Percentiles rank a stretch among this genome's conserved stretches.
phyloP scores from a whole-genome alignment of 2,797 vertebrate species.

The Chaetodon trifasciatus region DNA sequence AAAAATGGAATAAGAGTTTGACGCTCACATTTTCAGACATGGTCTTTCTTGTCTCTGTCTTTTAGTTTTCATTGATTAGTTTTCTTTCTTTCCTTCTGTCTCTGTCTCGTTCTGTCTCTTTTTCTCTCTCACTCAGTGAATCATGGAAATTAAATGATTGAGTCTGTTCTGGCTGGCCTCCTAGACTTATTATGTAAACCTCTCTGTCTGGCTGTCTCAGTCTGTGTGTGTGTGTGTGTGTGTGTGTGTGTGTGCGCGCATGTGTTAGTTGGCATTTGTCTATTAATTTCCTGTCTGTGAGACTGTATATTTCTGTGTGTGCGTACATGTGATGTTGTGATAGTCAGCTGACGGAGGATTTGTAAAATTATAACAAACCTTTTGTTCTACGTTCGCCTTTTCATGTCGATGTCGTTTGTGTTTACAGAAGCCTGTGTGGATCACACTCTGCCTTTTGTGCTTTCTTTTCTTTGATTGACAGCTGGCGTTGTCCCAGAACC shows the following conservation, averaged over 20 bases:
- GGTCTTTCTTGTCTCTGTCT: slow-evolving; percentile 13
- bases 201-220: slow-evolving; percentile 71
- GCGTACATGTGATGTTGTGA: slow-evolving; percentile 5
- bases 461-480: slow-evolving; percentile 46
- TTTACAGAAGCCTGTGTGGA: slow-evolving; percentile 18
- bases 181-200: slow-evolving; percentile 81
- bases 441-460: slow-evolving; percentile 40
- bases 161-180: slow-evolving; percentile 69
- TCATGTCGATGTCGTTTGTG: background rate
- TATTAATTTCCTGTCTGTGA: slow-evolving; percentile 43
- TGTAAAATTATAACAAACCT: background rate
- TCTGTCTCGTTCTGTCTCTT: slow-evolving; percentile 1
- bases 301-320: slow-evolving; percentile 20
- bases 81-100: slow-evolving; percentile 17
- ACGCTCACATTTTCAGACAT: slow-evolving; percentile 1
- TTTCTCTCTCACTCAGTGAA: slow-evolving; percentile 62
- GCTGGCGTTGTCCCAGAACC: slow-evolving; percentile 35
- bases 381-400: background rate
- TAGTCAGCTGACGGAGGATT: slow-evolving; percentile 13
- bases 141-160: slow-evolving; percentile 78
- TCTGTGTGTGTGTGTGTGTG: background rate
- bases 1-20: background rate
- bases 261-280: slow-evolving; percentile 20
- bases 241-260: slow-evolving; percentile 7
- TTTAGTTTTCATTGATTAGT: slow-evolving; percentile 10